Base-by-base conservation (phyloP, 2,888 invertebrate genomes). In the Drosophila mimica region DNA sequence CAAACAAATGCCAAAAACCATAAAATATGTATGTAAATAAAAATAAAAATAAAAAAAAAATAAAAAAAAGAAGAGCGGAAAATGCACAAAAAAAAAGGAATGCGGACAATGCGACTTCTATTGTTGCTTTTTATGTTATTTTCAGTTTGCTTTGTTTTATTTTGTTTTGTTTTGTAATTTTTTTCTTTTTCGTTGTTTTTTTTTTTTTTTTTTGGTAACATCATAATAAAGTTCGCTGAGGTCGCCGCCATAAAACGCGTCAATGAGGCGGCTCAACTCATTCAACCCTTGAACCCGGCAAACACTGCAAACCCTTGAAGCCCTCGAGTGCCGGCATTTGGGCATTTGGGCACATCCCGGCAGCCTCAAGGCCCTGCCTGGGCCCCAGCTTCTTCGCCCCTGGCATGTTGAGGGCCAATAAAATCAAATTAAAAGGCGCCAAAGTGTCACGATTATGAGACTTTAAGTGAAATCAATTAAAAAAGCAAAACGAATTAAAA, bases 341-440 rank as follows among this genome's bases (percentile, higher is more conserved):
- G 38, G n/a, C 36, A n/a, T 40, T 40, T 40, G 0, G 40, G n/a
- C 43, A 20, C 43, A 20, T 20, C 20, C 11, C 11, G 43, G 20
- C 20, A 13, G 20, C 20, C 43, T 9, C 9, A 4, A n/a, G 51
- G n/a, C 59, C 31, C 28, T 20, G 38, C 4, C 38, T 0, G 17
- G 56, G 30, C n/a, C n/a, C 15, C 40, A 28, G 59, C 65, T 52
- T 49, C 53, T 17, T 40, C 25, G 28, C 31, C 53, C 6, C 67
- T 70, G 82, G 72, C 88, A 82, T 82, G 82, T 74, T 72, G 76
- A 81, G 74, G 81, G 76, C 88, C 88, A 87, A 88, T 89, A 83
- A 88, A 88, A 88, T 88, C 90, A 90, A 88, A 90, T 88, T 88
- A 90, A 90, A 90, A 86, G 89, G 88, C 90, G 86, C 88, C 90